Base-by-base conservation (phyloP, 37 sponge, comb jelly and placozoan species). In the Haliclona indistincta region DNA sequence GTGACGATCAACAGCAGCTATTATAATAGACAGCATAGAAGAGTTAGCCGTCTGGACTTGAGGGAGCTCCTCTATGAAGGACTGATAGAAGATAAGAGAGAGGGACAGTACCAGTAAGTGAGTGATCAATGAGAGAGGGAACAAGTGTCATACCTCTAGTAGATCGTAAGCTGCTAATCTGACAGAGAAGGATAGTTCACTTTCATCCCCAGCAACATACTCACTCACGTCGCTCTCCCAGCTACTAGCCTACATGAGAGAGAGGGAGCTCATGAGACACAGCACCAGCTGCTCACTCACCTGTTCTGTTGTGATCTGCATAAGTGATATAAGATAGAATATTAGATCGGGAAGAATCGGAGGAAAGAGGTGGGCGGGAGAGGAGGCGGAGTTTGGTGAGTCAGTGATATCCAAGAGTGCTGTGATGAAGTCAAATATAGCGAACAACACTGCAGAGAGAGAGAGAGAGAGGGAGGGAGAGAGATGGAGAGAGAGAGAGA, bases 141-240 rank as follows among this genome's bases (percentile, higher is more conserved):
- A 37, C 7, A 13, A n/a, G 63, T 11, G 40, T 6, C 69, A 20
- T 38, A 86, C 75, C 51, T 66, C 65, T 25, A 92, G 44, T 23
- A 87, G 56, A 36, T 86, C 87, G 7, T 64, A 52, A 1, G 92
- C 82, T 8, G 75, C 78, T 22, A 86, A 63, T 39, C 87, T 65
- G n/a, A 91, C 74, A 4, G 84, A 83, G 38, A 79, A 85, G 2
- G 87, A 79, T 23, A 73, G 63, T 22, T 79, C 79, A 56, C 80
- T 74, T 20, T 83, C 92, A 64, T 91, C 92, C 23, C 82, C 89
- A 33, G 82, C 87, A 13, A 91, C 75, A 83, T 83, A 79, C 56
- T 75, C 49, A 29, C 66, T 71, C 2, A 82, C 70, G 39, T 77
- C 74, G 28, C 32, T 63, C 54, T 70, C 58, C 93, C 93, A 93